phyloP scores from a whole-genome alignment of 2,888 invertebrate genomes.

The Morpho helenor region DNA sequence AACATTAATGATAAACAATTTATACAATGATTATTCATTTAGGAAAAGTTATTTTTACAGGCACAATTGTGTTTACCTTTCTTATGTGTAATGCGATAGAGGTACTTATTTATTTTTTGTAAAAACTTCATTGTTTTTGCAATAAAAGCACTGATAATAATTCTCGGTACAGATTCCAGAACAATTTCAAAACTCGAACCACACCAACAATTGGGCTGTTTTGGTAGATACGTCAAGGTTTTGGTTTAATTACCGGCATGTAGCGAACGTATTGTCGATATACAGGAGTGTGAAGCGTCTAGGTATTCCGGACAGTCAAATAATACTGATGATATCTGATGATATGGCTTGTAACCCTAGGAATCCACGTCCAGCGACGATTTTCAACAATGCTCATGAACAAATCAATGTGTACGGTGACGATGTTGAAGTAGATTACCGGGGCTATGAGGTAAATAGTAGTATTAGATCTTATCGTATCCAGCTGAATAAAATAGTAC shows the following conservation, averaged over 20 bases:
- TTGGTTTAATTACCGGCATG: conserved; percentile 99
- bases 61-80: background rate
- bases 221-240: conserved; percentile 98
- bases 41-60: background rate
- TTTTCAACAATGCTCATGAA: conserved; percentile 98
- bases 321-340: conserved; percentile 99
- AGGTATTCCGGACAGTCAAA: conserved; percentile 99
- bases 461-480: too few species aligned
- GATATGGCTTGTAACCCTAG: conserved; percentile 99
- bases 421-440: conserved; percentile 99
- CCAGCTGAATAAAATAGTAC: too few species aligned
- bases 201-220: conserved; percentile 99
- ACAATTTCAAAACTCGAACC: conserved; percentile 82
- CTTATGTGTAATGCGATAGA: conserved; percentile 8
- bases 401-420: conserved; percentile 99
- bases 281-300: conserved; percentile 98
- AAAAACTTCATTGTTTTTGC: background rate
- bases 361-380: conserved; percentile 98
- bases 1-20: too few species aligned
- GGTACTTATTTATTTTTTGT: conserved; percentile 6
- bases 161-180: conserved; percentile 61
- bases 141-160: background rate
- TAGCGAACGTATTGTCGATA: conserved; percentile 98
- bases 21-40: background rate
- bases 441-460: conserved; percentile 88